Base-by-base conservation (phyloP, 2,113 vertebrate species). In the Sakesphorus luctuosus region DNA sequence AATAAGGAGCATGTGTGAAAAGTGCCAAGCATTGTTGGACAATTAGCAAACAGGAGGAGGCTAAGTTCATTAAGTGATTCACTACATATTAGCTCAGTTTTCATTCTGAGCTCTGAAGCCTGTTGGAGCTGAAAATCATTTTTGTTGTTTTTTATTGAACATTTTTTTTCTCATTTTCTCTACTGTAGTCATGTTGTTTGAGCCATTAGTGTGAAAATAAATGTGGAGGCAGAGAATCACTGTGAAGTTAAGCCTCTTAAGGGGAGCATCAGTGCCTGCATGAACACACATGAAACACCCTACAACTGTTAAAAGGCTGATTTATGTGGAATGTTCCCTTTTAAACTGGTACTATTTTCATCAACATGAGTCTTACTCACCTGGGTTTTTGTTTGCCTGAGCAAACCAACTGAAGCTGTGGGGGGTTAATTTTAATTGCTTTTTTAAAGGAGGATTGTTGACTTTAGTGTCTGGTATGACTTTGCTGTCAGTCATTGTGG, bases 1-100 rank as follows among this genome's bases (percentile, higher is more conserved):
- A 86, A 63, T 29, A 87, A 50, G 49, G 25, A 84, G 23, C 0
- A 0, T 38, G 6, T 65, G 23, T 91, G 58, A 69, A 87, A 89
- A 85, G 66, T 85, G 69, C 36, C 84, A 90, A 79, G 50, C 50
- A 16, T 36, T 95, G 52, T 62, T 94, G 89, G 81, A 80, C 63
- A 93, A 43, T 73, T 85, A 0, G 0, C 59, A 74, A 85, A 67
- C 63, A 76, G 69, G 63, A 84, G 44, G 47, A 66, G 21, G 71
- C 62, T 85, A 61, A 79, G 91, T 71, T 73, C 11, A 79, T 87
- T 73, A 55, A 89, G 86, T 83, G 63, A 88, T 83, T 96, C 58
- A 58, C 12, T 73, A 36, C 18, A 10, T 63, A 52, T 61, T 87
- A 89, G n/a, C 29, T 91, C 53, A 43, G 26, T 76, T 87, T 95